phyloP scores from a whole-genome alignment of 2,113 vertebrate species.

The Conger conger region DNA sequence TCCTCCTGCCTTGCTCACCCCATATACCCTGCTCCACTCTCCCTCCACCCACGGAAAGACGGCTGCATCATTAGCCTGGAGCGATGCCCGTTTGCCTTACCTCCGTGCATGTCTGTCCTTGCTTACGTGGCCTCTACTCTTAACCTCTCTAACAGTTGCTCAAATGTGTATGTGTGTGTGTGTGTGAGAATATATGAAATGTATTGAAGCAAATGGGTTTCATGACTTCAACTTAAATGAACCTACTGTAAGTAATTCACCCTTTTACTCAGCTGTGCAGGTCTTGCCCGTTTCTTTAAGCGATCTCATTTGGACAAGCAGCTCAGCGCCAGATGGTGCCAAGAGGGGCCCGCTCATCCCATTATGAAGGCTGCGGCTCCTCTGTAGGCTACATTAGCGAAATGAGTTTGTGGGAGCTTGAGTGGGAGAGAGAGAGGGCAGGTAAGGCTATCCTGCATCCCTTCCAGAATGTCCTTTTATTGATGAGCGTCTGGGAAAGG shows the following conservation, averaged over 20 bases:
- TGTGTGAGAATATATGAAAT: background rate
- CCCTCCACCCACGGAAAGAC: background rate
- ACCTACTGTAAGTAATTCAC: background rate
- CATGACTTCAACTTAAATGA: background rate
- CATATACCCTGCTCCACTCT: constrained; percentile 28
- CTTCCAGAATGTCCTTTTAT: background rate
- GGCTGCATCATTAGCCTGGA: background rate
- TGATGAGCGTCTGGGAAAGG: constrained; percentile 2
- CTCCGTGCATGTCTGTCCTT: background rate
- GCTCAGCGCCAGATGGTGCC: constrained; percentile 7
- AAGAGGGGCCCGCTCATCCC: background rate
- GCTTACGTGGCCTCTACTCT: background rate
- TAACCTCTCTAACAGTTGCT: background rate
- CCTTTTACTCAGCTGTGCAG: background rate
- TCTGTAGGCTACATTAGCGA: background rate
- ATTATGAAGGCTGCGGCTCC: background rate
- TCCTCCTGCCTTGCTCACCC: constrained; percentile 43
- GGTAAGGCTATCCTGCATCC: background rate
- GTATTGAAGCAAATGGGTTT: too few species aligned
- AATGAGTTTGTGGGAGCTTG: background rate
- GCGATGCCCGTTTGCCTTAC: background rate
- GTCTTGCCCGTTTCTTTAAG: background rate
- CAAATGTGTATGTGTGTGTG: background rate
- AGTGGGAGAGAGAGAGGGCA: background rate
- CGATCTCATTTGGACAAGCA: background rate